Percentiles rank a stretch among this genome's conserved stretches.
Evolutionary conservation across 2,797 vertebrate species (phyloP).

Genomic region (Ispidina picta): DNA sequence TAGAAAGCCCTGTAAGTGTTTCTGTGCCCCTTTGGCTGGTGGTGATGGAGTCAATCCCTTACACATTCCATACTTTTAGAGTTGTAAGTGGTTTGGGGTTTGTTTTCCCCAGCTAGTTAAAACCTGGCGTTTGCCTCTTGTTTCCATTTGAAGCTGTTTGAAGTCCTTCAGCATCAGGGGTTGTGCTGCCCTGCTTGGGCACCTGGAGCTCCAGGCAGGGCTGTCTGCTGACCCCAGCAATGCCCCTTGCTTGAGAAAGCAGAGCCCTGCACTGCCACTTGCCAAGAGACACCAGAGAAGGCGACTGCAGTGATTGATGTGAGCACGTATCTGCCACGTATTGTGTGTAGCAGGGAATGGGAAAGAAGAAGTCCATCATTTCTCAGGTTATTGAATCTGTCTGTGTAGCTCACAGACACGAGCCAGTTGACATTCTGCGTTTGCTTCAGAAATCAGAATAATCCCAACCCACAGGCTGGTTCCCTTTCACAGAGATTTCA

Average conservation of each 20-base stretch:
- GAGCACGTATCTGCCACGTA: background rate
- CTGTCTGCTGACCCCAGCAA: background rate
- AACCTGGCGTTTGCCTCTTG: background rate
- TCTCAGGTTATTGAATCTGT: background rate
- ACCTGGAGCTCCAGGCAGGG: background rate
- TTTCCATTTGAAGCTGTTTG: background rate
- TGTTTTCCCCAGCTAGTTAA: background rate
- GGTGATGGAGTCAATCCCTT: background rate
- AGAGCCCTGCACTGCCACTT: background rate
- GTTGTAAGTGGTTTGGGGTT: background rate
- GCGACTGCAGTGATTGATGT: background rate
- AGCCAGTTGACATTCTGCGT: background rate
- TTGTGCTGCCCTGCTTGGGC: rapidly evolving
- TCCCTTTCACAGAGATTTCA: background rate
- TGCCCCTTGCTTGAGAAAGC: background rate
- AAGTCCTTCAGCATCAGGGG: too few species aligned
- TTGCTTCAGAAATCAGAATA: conserved; percentile 15
- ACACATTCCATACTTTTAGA: background rate
- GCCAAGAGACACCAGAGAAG: background rate
- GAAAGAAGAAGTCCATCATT: background rate
- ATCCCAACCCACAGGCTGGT: background rate
- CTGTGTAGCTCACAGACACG: background rate
- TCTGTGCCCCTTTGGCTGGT: rapidly evolving
- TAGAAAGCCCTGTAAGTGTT: rapidly evolving
- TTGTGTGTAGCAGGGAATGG: background rate